These are phyloP conservation scores for Xenopus borealis DNA, from an alignment of 2,113 vertebrate species.

Conservation along the genomic window DNA sequence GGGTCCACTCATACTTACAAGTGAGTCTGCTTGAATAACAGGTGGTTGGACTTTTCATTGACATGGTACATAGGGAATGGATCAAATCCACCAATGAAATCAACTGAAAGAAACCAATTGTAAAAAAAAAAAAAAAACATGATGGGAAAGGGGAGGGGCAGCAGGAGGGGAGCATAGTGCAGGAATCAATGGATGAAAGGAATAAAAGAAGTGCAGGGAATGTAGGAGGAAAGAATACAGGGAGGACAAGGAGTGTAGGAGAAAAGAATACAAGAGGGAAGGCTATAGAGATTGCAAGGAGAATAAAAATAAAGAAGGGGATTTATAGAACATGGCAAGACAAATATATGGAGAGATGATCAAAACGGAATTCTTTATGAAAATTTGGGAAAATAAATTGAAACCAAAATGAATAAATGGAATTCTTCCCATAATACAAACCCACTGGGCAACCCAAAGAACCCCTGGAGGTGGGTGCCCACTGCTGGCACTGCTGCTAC, in stretches of 20 bases:
- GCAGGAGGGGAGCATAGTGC: background rate
- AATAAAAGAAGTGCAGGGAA: no score
- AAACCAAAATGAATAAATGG: no score
- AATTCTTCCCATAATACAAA: no score
- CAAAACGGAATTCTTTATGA: no score
- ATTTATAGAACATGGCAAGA: no score
- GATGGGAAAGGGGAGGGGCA: slow-evolving; percentile 48
- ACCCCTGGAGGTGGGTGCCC: no score
- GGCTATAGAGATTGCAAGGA: background rate
- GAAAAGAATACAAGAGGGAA: fast-evolving
- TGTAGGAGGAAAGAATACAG: background rate
- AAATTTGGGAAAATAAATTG: no score
- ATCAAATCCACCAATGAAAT: slow-evolving; percentile 97
- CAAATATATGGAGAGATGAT: no score
- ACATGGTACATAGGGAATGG: slow-evolving; percentile 93
- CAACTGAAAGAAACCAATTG: slow-evolving; percentile 85
- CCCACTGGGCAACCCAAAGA: no score
- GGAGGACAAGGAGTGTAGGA: background rate
- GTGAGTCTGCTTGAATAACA: slow-evolving; percentile 85
- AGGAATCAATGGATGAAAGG: no score
- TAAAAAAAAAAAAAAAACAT: slow-evolving; percentile 60
- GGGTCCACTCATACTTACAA: slow-evolving; percentile 74
- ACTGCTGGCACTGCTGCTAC: no score
- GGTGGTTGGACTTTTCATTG: slow-evolving; percentile 89
- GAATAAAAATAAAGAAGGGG: no score